These are phyloP conservation scores for Malaclemys terrapin DNA, from an alignment of 2,113 vertebrate species.

Conservation along the genomic window DNA sequence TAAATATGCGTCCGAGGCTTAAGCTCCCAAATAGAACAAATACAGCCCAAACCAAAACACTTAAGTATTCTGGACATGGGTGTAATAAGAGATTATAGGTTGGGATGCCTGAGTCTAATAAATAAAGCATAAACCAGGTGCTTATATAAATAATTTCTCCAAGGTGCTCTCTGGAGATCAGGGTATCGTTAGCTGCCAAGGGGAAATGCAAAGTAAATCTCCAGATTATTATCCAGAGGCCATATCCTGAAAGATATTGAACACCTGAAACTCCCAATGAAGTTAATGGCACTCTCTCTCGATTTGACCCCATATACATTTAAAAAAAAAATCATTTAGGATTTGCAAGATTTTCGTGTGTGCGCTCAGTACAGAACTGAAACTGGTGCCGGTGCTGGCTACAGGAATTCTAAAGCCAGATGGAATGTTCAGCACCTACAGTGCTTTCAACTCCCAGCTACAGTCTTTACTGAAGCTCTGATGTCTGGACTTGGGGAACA, in stretches of 20 bases:
- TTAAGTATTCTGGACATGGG: neutral
- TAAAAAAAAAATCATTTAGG: neutral
- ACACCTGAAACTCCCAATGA: neutral
- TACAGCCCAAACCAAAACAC: neutral
- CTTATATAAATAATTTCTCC: neutral
- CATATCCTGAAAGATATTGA: neutral
- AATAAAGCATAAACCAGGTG: neutral
- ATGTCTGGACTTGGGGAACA: neutral
- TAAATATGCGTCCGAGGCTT: slow-evolving; percentile 15
- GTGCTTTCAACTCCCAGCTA: neutral
- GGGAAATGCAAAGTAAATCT: neutral
- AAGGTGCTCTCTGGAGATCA: neutral
- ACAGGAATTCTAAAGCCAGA: neutral
- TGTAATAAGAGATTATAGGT: neutral
- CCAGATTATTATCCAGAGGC: neutral
- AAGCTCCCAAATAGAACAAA: neutral
- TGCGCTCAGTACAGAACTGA: neutral
- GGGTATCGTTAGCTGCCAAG: neutral
- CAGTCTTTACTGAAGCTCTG: neutral
- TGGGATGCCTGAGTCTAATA: neutral
- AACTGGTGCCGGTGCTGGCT: neutral
- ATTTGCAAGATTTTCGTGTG: neutral
- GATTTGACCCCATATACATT: neutral
- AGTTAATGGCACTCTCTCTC: neutral
- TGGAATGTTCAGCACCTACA: neutral